Evolutionary conservation across 2,888 invertebrate genomes (phyloP), one percentile per base, ranked within the genome.

Genomic region (Nymphalis c-album): DNA sequence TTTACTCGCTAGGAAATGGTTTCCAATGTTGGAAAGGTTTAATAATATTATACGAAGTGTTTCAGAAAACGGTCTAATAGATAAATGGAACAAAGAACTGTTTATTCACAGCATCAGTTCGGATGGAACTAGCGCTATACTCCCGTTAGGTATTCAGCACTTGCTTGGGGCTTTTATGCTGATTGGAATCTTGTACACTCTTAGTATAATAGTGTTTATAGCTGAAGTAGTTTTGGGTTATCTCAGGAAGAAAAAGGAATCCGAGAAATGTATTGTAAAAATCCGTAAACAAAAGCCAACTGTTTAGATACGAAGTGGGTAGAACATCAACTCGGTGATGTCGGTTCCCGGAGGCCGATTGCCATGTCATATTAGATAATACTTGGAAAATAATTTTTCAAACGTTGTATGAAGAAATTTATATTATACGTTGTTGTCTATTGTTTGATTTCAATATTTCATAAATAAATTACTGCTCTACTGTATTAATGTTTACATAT

Each of bases 91-190:
- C 73, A 81, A 85, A 57, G 93, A 93, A 75, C 72, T 91, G 69
- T 81, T 92, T 70, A 84, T 87, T 61, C 88, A 86, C 50, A 79
- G 75, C 22, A 77, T 75, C 6, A 78, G 76, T 40, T 68, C 68
- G n/a, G 85, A 85, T 72, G 84, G 80, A 20, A 74, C 84, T 10
- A 85, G 84, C 68, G 79, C 78, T 16, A 85, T 91, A 69, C 82
- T 82, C 16, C 87, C 92, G 40, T 73, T 93, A 61, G 83, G 86
- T 51, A 82, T 88, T 48, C 86, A 86, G 62, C 92, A 93, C 78
- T 83, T 93, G 73, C 73, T 91, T 7, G 93, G 93, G 0, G 93
- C 92, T 48, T 93, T 93, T 66, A 87, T 92, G 80, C 83, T 92
- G 61, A 89, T 92, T 72, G 86, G 86, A 10, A 79, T 92, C n/a